Conservation (phyloP, 2,113 vertebrate species). For the Ahaetulla prasina region DNA sequence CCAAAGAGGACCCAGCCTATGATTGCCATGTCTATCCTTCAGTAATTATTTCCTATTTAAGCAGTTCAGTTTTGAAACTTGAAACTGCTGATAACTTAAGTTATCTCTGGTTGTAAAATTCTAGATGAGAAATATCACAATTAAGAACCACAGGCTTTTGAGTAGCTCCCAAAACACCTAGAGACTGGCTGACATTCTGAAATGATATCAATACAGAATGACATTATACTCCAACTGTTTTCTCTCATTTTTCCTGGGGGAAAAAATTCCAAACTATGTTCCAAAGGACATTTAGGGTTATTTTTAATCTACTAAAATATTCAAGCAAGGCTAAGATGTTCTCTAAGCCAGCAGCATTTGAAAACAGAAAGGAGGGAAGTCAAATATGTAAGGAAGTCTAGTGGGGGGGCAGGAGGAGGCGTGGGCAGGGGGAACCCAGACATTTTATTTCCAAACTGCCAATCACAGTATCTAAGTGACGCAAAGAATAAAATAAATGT, state of each 20-base stretch:
- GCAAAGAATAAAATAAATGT: not conserved
- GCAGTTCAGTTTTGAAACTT: too few relatives aligned
- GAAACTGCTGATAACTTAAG: not conserved
- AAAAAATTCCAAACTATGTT: constrained; percentile 32
- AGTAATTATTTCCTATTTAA: not conserved
- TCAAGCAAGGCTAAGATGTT: constrained; percentile 1
- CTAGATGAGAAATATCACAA: not conserved
- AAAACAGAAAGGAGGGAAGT: not conserved
- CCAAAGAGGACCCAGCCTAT: not conserved
- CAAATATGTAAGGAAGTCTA: not conserved
- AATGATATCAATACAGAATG: not conserved
- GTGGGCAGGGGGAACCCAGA: not conserved
- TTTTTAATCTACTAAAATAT: constrained; percentile 36
- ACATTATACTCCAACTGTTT: not conserved
- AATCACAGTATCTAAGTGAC: not conserved
- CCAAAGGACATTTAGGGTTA: constrained; percentile 1
- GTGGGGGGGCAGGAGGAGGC: not conserved
- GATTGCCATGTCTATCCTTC: not conserved
- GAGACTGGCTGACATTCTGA: not conserved
- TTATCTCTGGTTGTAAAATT: not conserved
- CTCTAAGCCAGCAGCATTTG: not conserved
- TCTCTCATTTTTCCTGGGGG: constrained; percentile 31
- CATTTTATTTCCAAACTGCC: not conserved
- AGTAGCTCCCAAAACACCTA: not conserved
- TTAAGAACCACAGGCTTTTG: not conserved